A percentile compares a stretch with the other conserved stretches of the same genome.
These are phyloP conservation scores for Gymnorhina tibicen DNA, from an alignment of 2,113 vertebrate genomes.

Conservation along the genomic window DNA sequence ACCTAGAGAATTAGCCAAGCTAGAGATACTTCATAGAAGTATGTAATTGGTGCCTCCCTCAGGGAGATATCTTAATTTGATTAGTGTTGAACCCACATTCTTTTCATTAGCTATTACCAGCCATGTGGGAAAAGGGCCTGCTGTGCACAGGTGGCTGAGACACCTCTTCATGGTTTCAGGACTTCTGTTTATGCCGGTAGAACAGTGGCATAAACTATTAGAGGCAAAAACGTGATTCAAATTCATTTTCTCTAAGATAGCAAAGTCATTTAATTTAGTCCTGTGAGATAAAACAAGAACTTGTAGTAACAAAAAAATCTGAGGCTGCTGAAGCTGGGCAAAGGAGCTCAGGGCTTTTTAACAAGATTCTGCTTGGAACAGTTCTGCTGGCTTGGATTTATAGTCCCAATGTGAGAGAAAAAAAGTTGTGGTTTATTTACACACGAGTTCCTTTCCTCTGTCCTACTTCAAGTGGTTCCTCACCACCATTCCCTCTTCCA, in stretches of 20 bases:
- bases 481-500: not conserved
- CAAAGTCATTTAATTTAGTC: not conserved
- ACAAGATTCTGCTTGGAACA: not conserved
- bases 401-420: not conserved
- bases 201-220: not conserved
- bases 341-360: not conserved
- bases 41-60: not conserved
- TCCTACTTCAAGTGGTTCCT: not conserved
- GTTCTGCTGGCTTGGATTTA: not conserved
- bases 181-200: not conserved
- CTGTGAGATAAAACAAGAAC: not conserved
- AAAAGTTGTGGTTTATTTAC: not conserved
- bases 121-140: not conserved
- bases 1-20: not conserved
- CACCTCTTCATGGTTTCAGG: not conserved
- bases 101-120: slow-evolving; percentile 2
- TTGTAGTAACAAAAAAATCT: not conserved
- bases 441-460: not conserved
- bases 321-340: not conserved
- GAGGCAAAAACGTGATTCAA: not conserved
- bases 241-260: not conserved
- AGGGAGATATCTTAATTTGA: not conserved
- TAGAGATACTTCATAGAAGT: not conserved
- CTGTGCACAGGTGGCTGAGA: not conserved
- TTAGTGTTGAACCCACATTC: not conserved